phyloP scores from a whole-genome alignment of 2,888 invertebrate genomes.

The Philereme transversata region DNA sequence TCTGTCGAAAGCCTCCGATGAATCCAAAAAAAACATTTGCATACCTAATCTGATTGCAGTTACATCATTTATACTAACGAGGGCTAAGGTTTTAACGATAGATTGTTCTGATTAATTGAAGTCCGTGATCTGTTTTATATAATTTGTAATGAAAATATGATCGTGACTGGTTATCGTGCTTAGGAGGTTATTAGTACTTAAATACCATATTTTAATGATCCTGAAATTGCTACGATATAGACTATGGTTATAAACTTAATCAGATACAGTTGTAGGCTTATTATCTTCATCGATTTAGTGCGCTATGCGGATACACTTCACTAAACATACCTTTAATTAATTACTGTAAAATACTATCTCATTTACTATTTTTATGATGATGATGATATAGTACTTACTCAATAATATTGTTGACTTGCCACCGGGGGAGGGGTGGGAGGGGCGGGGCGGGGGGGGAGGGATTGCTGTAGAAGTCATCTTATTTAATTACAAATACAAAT shows the following conservation, averaged over 20 bases:
- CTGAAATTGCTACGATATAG: neutral
- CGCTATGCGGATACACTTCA: too few relatives aligned
- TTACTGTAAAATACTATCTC: too few relatives aligned
- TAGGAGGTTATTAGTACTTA: constrained; percentile 2
- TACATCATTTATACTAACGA: constrained; percentile 27
- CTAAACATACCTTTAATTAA: too few relatives aligned
- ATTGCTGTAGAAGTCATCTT: too few relatives aligned
- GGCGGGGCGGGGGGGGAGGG: too few relatives aligned
- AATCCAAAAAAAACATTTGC: constrained; percentile 39
- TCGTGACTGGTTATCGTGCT: constrained; percentile 25
- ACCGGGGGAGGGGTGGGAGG: too few relatives aligned
- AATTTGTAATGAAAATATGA: constrained; percentile 27
- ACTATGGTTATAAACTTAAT: neutral
- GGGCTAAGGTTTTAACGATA: constrained; percentile 15
- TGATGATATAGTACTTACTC: too few relatives aligned
- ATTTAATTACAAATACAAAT: too few relatives aligned
- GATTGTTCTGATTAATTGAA: constrained; percentile 25
- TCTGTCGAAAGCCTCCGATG: constrained; percentile 61
- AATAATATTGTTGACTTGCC: too few relatives aligned
- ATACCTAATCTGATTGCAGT: constrained; percentile 23
- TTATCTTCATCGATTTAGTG: neutral
- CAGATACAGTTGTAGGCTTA: neutral
- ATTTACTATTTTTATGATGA: too few relatives aligned
- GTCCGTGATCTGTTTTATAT: constrained; percentile 27
- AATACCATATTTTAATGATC: constrained; percentile 1